These are phyloP conservation scores for Typhlichthys eigenmanni DNA, from an alignment of 2,797 vertebrate species.

Conservation along the genomic window DNA sequence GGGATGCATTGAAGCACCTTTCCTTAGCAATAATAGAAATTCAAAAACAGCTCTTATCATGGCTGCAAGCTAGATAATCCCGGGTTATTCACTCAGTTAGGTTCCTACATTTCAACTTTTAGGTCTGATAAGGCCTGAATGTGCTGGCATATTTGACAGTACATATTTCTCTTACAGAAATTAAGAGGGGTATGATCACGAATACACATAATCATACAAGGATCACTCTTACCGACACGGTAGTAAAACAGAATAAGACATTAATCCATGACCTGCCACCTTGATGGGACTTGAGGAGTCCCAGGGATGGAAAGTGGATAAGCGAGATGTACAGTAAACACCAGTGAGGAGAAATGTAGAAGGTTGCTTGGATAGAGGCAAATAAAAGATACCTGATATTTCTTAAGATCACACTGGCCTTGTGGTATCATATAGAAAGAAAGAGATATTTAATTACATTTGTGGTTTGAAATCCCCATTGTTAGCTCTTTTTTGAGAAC, in stretches of 20 bases:
- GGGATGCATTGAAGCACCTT: too few species aligned
- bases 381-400: conserved; percentile 8
- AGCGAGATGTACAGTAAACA: neutral
- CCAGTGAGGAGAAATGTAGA: conserved; percentile 9
- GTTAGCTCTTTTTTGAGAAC: too few species aligned
- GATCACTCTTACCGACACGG: conserved; percentile 53
- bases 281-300: conserved; percentile 49
- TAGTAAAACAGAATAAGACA: conserved; percentile 52
- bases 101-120: too few species aligned
- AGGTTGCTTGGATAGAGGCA: conserved; percentile 11
- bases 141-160: conserved; percentile 40
- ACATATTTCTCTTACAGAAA: conserved; percentile 21
- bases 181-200: conserved; percentile 12
- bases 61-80: too few species aligned
- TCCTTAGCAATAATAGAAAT: too few species aligned
- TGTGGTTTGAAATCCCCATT: too few species aligned
- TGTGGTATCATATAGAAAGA: neutral
- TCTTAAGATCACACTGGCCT: neutral
- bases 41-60: too few species aligned
- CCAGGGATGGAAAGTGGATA: conserved; percentile 9
- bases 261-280: conserved; percentile 64
- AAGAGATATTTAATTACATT: too few species aligned
- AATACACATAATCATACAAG: conserved; percentile 33
- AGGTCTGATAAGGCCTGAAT: conserved; percentile 28
- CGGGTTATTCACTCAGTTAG: too few species aligned